These are phyloP conservation scores for Oxyteleia sp. DNA, from an alignment of 2,888 invertebrate species.

Conservation along the genomic window DNA sequence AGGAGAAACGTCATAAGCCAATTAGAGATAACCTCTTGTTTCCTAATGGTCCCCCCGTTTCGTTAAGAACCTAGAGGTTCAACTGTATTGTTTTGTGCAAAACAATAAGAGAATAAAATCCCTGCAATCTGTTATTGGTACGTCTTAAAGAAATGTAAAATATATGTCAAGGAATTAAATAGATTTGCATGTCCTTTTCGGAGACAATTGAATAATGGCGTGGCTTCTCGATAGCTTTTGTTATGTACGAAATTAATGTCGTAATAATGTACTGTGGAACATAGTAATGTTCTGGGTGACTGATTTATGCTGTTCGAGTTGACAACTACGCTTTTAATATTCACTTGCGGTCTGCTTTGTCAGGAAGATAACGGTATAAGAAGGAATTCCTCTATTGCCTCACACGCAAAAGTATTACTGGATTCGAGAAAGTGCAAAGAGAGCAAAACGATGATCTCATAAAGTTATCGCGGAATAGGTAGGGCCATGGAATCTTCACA, in stretches of 20 bases:
- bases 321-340: constrained; percentile 63
- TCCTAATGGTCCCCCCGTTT: too few species aligned
- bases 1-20: too few species aligned
- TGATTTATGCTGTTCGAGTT: constrained; percentile 54
- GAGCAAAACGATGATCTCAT: constrained; percentile 65
- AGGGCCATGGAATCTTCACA: constrained; percentile 71
- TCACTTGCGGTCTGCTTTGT: constrained; percentile 57
- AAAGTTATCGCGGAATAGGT: constrained; percentile 66
- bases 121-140: constrained; percentile 24
- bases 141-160: constrained; percentile 11
- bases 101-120: constrained; percentile 22
- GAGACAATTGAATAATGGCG: constrained; percentile 33
- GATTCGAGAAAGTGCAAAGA: constrained; percentile 68
- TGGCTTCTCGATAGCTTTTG: constrained; percentile 15
- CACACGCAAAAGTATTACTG: constrained; percentile 64
- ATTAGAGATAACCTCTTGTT: too few species aligned
- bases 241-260: constrained; percentile 34
- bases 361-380: constrained; percentile 65
- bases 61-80: too few species aligned
- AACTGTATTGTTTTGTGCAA: background rate
- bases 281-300: constrained; percentile 39
- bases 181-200: constrained; percentile 26
- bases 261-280: constrained; percentile 32
- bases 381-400: constrained; percentile 58
- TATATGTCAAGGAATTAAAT: constrained; percentile 16